Percentiles rank a stretch among this genome's conserved stretches.
Conservation (phyloP, 1,140 invertebrate genomes). For the Drosophila seguyi region DNA sequence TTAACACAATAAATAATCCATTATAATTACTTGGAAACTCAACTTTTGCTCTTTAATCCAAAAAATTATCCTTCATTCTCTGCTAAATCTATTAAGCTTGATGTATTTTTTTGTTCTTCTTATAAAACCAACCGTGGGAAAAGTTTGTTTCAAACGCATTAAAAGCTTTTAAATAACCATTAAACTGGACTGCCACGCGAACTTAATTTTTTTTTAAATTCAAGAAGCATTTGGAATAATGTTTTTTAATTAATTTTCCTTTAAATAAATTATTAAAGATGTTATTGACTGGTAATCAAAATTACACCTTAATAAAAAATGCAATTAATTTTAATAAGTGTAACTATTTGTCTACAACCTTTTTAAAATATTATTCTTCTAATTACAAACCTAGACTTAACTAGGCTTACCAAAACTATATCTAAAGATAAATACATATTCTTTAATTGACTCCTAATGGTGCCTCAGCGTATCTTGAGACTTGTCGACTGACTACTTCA, state of each 20-base stretch:
- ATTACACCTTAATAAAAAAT: too few species aligned
- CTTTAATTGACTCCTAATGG: neutral
- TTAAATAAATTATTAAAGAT: neutral
- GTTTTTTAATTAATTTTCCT: neutral
- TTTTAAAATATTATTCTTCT: too few species aligned
- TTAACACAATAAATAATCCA: too few species aligned
- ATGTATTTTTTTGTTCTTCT: neutral
- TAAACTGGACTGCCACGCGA: neutral
- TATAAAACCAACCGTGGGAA: neutral
- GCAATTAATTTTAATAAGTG: too few species aligned
- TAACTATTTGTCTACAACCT: too few species aligned
- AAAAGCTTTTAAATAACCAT: conserved; percentile 1
- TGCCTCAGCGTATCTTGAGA: conserved; percentile 58
- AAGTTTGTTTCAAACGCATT: neutral
- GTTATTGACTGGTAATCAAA: neutral
- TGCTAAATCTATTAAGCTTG: neutral
- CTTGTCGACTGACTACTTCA: conserved; percentile 35
- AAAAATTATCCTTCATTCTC: neutral
- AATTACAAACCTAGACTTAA: too few species aligned
- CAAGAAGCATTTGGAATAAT: too few species aligned
- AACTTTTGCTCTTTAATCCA: neutral
- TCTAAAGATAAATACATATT: neutral
- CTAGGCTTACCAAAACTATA: too few species aligned
- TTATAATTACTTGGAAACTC: too few species aligned
- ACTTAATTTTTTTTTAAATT: too few species aligned